These are phyloP conservation scores for Sardina pilchardus DNA, from an alignment of 2,113 vertebrate species.

Conservation along the genomic window DNA sequence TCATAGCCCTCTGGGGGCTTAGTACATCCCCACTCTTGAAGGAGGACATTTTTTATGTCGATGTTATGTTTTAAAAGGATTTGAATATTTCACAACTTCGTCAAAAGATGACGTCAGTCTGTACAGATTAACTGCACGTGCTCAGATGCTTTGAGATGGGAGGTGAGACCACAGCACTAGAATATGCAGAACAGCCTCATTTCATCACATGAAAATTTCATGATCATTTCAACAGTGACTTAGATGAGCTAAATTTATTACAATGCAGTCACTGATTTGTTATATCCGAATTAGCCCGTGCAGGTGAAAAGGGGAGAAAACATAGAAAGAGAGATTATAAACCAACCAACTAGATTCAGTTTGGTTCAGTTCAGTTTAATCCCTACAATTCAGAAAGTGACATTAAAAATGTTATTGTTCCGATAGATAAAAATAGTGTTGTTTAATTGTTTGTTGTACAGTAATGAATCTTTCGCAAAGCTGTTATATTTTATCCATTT, in stretches of 20 bases:
- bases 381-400: too few relatives aligned
- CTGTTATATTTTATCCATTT: too few relatives aligned
- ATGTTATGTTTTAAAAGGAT: not conserved
- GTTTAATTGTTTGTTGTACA: too few relatives aligned
- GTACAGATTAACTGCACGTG: not conserved
- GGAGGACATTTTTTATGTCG: not conserved
- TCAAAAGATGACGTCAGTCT: not conserved
- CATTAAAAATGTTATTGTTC: too few relatives aligned
- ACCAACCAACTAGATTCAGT: not conserved
- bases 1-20: too few relatives aligned
- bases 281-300: too few relatives aligned
- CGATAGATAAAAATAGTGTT: too few relatives aligned
- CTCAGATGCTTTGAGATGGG: not conserved
- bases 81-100: not conserved
- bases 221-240: not conserved
- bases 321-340: not conserved
- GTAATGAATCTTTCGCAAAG: too few relatives aligned
- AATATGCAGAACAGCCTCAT: slow-evolving; percentile 1
- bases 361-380: not conserved
- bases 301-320: too few relatives aligned
- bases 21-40: too few relatives aligned
- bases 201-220: not conserved
- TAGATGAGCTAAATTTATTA: not conserved
- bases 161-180: not conserved
- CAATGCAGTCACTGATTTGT: not conserved